Evolutionary conservation across 2,888 invertebrate species (phyloP).

Genomic region (Ormia ochracea): DNA sequence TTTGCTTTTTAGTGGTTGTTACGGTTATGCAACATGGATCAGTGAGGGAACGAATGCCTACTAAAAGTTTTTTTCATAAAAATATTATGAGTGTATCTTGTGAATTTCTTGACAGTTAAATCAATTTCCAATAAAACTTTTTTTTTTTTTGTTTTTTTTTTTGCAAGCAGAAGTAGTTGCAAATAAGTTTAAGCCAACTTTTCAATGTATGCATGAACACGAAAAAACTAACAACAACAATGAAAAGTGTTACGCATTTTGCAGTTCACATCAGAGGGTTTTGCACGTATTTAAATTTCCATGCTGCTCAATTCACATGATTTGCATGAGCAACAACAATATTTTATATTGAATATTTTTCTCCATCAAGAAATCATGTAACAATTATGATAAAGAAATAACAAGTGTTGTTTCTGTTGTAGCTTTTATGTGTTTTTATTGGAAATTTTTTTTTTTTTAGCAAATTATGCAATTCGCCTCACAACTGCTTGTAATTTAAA

Average conservation of each 20-base stretch:
- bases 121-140: slow-evolving; percentile 37
- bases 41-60: neutral
- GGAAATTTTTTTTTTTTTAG: neutral
- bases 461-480: slow-evolving; percentile 33
- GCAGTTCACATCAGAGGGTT: neutral
- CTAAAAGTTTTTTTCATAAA: slow-evolving; percentile 12
- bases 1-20: slow-evolving; percentile 20
- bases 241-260: slow-evolving; percentile 34
- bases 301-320: slow-evolving; percentile 26
- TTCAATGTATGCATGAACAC: slow-evolving; percentile 1
- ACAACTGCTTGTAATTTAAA: neutral
- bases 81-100: slow-evolving; percentile 6
- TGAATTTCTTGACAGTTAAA: slow-evolving; percentile 51
- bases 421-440: slow-evolving; percentile 2
- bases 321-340: slow-evolving; percentile 42
- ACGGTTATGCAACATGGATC: slow-evolving; percentile 32
- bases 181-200: neutral
- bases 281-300: neutral
- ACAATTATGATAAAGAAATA: slow-evolving; percentile 44
- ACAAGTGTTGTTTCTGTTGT: slow-evolving; percentile 28
- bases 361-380: slow-evolving; percentile 28
- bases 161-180: neutral
- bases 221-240: neutral
- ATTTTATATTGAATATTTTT: slow-evolving; percentile 11
- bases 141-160: too few species aligned